Conservation (phyloP, 2,888 invertebrate genomes). For the Hipparchia sbordonii region DNA sequence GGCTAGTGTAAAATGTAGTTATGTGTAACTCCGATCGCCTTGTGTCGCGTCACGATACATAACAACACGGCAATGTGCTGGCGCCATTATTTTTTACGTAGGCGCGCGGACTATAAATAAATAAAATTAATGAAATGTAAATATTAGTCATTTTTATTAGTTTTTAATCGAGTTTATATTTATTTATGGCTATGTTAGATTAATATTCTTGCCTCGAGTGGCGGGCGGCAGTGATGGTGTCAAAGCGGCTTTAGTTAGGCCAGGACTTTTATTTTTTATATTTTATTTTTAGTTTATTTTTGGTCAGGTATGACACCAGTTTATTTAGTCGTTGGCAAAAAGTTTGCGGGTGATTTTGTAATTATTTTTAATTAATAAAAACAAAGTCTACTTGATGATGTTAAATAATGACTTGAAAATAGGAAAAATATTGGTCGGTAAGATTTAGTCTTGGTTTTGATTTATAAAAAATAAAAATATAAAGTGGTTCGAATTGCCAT, state of each 20-base stretch:
- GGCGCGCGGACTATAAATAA: constrained; percentile 28
- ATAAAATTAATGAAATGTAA: constrained; percentile 34
- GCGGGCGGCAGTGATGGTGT: not conserved
- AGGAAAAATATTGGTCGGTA: too few relatives aligned
- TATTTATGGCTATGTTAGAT: constrained; percentile 40
- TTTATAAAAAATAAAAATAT: too few relatives aligned
- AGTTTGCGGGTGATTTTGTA: not conserved
- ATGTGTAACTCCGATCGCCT: not conserved
- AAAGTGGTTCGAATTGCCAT: too few relatives aligned
- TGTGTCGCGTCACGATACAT: not conserved
- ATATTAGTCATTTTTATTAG: constrained; percentile 40
- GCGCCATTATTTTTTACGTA: constrained; percentile 47
- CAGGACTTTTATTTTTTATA: not conserved
- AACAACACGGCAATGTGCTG: not conserved
- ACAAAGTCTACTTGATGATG: not conserved
- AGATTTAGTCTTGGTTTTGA: too few relatives aligned
- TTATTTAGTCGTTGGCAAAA: constrained; percentile 2
- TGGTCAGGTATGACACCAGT: not conserved
- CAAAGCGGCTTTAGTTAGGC: too few relatives aligned
- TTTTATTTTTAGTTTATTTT: not conserved
- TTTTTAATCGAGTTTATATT: constrained; percentile 36
- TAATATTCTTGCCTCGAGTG: constrained; percentile 36
- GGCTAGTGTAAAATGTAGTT: too few relatives aligned
- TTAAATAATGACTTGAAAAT: not conserved
- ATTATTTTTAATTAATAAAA: not conserved